A percentile compares a stretch with the other conserved stretches of the same genome.
Evolutionary conservation across 2,888 invertebrate genomes (phyloP).

Genomic region (Itoplectis maculator): DNA sequence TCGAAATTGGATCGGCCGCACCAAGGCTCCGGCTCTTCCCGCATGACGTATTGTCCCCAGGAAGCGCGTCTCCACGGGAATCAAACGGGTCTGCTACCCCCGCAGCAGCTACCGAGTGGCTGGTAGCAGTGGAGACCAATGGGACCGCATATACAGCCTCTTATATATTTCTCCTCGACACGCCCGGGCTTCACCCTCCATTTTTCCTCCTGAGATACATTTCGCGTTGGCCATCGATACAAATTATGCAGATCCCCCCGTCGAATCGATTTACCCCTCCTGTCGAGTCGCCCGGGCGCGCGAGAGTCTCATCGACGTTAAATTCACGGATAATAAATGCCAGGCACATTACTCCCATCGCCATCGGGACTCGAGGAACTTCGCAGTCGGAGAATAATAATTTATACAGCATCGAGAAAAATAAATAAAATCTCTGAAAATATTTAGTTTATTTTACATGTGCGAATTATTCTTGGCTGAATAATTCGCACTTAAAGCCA

Average conservation of each 20-base stretch:
- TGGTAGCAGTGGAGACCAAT: no score
- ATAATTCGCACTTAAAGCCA: no score
- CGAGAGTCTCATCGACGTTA: slow-evolving; percentile 21
- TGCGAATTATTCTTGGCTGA: no score
- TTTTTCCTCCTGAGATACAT: slow-evolving; percentile 43
- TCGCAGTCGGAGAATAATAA: neutral
- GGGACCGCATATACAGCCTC: slow-evolving; percentile 11
- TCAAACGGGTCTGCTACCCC: slow-evolving; percentile 42
- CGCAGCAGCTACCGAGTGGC: slow-evolving; percentile 28
- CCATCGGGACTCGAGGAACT: no score
- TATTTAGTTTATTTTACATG: no score
- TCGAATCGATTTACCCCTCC: slow-evolving; percentile 47
- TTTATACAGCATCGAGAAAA: no score
- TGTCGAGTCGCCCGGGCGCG: slow-evolving; percentile 13
- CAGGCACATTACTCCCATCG: neutral
- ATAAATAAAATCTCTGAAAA: no score
- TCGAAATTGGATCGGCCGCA: slow-evolving; percentile 67
- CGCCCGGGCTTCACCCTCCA: neutral
- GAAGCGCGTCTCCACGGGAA: slow-evolving; percentile 59
- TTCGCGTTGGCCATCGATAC: slow-evolving; percentile 58
- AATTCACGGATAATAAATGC: slow-evolving; percentile 22
- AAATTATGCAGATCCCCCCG: slow-evolving; percentile 59
- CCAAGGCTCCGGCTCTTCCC: slow-evolving; percentile 35
- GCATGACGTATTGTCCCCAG: slow-evolving; percentile 67
- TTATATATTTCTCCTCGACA: slow-evolving; percentile 30